phyloP scores from a whole-genome alignment of 2,797 vertebrate species.

The Mormyrus hasselquistii region DNA sequence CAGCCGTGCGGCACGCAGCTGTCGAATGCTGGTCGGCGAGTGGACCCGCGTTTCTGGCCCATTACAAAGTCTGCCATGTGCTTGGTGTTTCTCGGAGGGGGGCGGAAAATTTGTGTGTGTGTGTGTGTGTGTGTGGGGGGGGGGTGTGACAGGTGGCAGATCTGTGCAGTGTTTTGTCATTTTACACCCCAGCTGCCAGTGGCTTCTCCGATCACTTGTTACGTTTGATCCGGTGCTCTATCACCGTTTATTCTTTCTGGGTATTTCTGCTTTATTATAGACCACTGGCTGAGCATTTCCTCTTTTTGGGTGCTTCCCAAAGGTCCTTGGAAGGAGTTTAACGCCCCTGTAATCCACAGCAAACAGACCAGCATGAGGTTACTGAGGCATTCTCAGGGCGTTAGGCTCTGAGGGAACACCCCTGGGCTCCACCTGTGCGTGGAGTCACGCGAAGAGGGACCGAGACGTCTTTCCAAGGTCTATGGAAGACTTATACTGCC shows the following conservation, averaged over 20 bases:
- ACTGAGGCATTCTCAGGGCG: too few relatives aligned
- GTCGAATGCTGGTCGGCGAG: background rate
- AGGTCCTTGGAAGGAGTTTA: background rate
- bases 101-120: too few relatives aligned
- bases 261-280: background rate
- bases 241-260: background rate
- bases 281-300: background rate
- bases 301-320: background rate
- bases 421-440: background rate
- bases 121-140: background rate
- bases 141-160: background rate
- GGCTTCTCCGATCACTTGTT: background rate
- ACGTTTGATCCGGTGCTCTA: background rate
- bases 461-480: background rate
- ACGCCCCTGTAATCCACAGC: background rate
- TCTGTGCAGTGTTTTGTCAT: background rate
- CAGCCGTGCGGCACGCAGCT: background rate
- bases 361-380: background rate
- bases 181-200: background rate
- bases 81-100: background rate
- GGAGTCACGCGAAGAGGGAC: background rate
- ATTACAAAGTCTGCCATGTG: background rate
- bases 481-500: background rate
- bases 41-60: background rate
- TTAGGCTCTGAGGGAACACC: background rate